Evolutionary conservation across 2,113 vertebrate genomes (phyloP).

Genomic region (Oryzias curvinotus): DNA sequence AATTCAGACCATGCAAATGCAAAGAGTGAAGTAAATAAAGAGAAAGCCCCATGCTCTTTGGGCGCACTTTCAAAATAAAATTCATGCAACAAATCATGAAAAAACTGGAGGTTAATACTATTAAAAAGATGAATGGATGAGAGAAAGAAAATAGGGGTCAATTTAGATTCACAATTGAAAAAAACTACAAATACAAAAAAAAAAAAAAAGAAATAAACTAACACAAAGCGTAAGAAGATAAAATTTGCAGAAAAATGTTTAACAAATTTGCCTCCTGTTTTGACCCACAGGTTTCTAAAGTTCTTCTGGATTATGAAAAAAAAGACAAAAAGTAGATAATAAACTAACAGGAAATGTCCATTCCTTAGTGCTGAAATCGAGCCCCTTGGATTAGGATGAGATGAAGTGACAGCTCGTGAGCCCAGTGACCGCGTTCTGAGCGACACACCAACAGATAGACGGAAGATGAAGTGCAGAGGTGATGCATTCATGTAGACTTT

Average conservation of each 20-base stretch:
- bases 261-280: conserved; percentile 41
- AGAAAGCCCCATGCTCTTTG: conserved; percentile 42
- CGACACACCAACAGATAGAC: conserved; percentile 41
- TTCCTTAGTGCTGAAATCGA: conserved; percentile 87
- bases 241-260: background rate
- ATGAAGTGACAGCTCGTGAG: conserved; percentile 62
- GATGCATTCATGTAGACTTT: conserved; percentile 88
- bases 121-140: conserved; percentile 62
- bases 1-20: conserved; percentile 67
- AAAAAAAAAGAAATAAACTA: conserved; percentile 49
- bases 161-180: conserved; percentile 84
- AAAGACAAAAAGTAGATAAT: too few species aligned
- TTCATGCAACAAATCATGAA: conserved; percentile 88
- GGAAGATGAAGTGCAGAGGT: conserved; percentile 61
- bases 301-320: too few species aligned
- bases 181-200: conserved; percentile 35
- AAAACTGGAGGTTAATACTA: conserved; percentile 80
- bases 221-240: conserved; percentile 46
- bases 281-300: conserved; percentile 13
- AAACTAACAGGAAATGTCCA: too few species aligned
- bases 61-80: conserved; percentile 47
- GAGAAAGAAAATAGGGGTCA: conserved; percentile 88
- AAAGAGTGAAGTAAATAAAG: conserved; percentile 22
- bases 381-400: conserved; percentile 85
- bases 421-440: conserved; percentile 52